Conservation (phyloP, 2,888 invertebrate genomes). For the Malthinus flaveolus region DNA sequence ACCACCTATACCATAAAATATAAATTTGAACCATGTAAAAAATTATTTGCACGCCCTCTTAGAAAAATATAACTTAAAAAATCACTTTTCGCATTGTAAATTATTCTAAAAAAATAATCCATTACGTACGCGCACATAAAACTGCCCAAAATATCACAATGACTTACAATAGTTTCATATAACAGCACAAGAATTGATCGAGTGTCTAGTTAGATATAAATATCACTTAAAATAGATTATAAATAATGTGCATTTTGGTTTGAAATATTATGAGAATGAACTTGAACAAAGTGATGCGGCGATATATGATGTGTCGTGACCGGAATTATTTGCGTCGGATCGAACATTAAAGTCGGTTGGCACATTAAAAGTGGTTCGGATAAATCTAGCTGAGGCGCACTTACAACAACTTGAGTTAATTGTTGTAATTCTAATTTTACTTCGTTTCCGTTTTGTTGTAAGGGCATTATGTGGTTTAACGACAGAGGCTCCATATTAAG, state of each 20-base stretch:
- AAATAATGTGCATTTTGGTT: constrained; percentile 38
- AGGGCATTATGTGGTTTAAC: constrained; percentile 37
- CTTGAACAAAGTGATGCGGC: constrained; percentile 47
- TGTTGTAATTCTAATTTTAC: constrained; percentile 42
- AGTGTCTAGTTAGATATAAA: no score
- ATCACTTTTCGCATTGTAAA: no score
- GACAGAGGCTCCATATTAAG: constrained; percentile 41
- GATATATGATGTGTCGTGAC: constrained; percentile 39
- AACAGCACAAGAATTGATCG: no score
- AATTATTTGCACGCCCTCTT: no score
- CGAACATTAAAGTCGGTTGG: constrained; percentile 48
- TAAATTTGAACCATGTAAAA: no score
- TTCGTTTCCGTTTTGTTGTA: constrained; percentile 39
- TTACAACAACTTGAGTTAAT: constrained; percentile 45
- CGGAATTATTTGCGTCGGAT: constrained; percentile 47
- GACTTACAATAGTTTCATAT: neutral
- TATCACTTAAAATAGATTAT: constrained; percentile 7
- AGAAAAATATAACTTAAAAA: no score
- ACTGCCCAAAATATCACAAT: neutral
- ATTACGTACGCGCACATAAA: neutral
- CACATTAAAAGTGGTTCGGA: constrained; percentile 48
- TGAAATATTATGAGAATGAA: constrained; percentile 41
- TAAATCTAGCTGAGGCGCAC: constrained; percentile 42
- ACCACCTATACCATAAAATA: no score
- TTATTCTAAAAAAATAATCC: no score